Conservation (phyloP, 37 sponge, comb jelly and placozoan species). For the Chondrosia reniformis region DNA sequence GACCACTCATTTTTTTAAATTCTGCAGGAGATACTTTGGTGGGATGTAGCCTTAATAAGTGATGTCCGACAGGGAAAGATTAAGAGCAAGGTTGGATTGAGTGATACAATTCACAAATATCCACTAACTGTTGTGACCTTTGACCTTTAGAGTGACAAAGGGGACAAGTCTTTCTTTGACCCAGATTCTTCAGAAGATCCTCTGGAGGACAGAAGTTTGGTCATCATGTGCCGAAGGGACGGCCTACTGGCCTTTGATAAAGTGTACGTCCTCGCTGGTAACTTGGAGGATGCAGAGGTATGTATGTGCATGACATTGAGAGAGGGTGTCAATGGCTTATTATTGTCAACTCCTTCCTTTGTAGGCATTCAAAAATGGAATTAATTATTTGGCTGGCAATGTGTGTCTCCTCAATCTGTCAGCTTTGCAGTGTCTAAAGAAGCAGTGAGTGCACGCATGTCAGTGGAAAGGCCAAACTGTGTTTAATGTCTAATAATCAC, state of each 20-base stretch:
- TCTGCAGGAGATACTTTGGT: neutral
- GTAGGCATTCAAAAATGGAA: constrained; percentile 35
- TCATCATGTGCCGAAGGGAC: constrained; percentile 41
- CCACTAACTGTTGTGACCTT: neutral
- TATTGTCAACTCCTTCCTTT: neutral
- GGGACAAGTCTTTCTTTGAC: neutral
- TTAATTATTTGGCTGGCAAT: constrained; percentile 38
- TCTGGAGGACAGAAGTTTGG: constrained; percentile 19
- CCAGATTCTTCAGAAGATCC: neutral
- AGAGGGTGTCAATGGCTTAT: neutral
- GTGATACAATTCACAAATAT: too few relatives aligned
- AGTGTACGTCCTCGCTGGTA: constrained; percentile 30
- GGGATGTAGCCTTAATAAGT: constrained; percentile 7
- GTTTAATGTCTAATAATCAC: neutral
- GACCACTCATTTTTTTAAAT: too few relatives aligned
- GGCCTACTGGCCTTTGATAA: constrained; percentile 48
- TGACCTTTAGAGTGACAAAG: too few relatives aligned
- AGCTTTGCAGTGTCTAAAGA: constrained; percentile 15
- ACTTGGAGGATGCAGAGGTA: constrained; percentile 30
- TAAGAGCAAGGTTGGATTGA: neutral
- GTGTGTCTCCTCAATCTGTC: constrained; percentile 29
- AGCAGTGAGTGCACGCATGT: constrained; percentile 40
- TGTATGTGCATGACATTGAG: neutral
- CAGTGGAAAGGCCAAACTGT: neutral
- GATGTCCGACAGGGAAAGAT: neutral